Conservation (phyloP, 2,888 invertebrate genomes). For the Aphodius granarius region DNA sequence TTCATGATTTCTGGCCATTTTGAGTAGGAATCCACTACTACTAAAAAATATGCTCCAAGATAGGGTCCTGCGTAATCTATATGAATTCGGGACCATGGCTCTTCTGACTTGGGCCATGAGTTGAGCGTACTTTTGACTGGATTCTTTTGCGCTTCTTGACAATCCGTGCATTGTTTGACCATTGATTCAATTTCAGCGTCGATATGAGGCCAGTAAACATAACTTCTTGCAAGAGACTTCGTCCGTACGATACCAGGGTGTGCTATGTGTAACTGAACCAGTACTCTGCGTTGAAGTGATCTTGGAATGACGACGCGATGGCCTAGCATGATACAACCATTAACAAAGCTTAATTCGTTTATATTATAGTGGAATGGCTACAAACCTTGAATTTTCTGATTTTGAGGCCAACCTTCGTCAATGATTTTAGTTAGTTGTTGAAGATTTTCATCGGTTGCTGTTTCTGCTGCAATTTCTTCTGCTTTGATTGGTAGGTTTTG, state of each 20-base stretch:
- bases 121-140: constrained; percentile 33
- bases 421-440: no score
- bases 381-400: no score
- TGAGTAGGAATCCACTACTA: constrained; percentile 47
- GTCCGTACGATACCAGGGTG: constrained; percentile 39
- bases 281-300: not conserved
- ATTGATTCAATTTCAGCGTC: constrained; percentile 35
- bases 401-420: no score
- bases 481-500: no score
- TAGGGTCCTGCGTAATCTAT: constrained; percentile 51
- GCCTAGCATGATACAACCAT: no score
- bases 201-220: constrained; percentile 36
- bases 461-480: no score
- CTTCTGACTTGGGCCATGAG: constrained; percentile 34
- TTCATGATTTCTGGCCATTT: constrained; percentile 34
- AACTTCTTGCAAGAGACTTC: constrained; percentile 38
- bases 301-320: no score
- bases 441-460: no score
- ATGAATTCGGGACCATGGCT: constrained; percentile 47
- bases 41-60: constrained; percentile 39
- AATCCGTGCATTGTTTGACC: constrained; percentile 28
- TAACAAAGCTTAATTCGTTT: no score
- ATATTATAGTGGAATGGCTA: no score
- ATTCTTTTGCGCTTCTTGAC: constrained; percentile 30
- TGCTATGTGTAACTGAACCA: constrained; percentile 31